Base-by-base conservation (phyloP, 2,888 invertebrate species). In the Lasioglossum leucozonium region DNA sequence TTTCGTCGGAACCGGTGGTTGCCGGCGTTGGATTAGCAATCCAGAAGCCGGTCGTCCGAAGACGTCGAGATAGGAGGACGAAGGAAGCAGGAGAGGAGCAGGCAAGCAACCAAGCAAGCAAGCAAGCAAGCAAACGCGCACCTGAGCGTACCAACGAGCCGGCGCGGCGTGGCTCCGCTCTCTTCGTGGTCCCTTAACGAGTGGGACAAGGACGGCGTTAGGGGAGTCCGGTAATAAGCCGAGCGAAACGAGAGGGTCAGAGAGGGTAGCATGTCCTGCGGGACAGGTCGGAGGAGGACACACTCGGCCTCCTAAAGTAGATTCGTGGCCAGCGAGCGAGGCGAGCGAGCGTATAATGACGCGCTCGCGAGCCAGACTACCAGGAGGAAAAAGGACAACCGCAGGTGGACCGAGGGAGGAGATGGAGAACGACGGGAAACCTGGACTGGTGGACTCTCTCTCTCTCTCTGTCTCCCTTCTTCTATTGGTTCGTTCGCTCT, bases 341-440 rank as follows among this genome's bases (percentile, higher is more conserved):
- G 44, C 91, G 89, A 91, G 92, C 91, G 91, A 91, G 92, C 91
- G 91, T 93, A 94, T 94, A 94, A 94, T 94, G 94, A 94, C 93
- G 94, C 93, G 94, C 92, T 91, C 92, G 91, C 89, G 87, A 86
- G 91, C 88, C 87, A 85, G 86, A 86, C 85, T 81, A 79, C 82
- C 34, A 18, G 18, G 87, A 89, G 86, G 79, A 78, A 71, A 65
- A 65, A 72, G 73, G 81, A 67, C 44, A 72, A 34, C 30, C 30
- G 30, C 44, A 16, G 65, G 10, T 37, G 37, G 37, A 51, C 16
- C 67, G 67, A 75, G 37, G 69, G 85, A 79, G 87, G 83, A 87
- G 88, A 87, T 84, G 87, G 78, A 62, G 62, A 80, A 67, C 74
- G 81, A 75, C 72, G 81, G 47, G 77, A 75, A 65, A 81, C 65